Base-by-base conservation (phyloP, 2,113 vertebrate species). In the Callipepla californica region DNA sequence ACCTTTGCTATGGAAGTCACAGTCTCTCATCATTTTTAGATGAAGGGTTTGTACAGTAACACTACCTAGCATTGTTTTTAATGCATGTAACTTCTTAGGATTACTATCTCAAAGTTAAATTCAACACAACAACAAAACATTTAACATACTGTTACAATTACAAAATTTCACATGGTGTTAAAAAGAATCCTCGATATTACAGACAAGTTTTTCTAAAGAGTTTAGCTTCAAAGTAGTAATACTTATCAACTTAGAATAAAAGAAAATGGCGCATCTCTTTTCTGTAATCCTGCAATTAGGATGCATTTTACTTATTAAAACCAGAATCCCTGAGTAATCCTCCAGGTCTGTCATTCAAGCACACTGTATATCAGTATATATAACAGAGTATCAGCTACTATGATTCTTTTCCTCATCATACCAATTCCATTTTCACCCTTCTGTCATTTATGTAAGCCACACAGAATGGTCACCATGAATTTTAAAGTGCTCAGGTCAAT, bases 361-460 rank as follows among this genome's bases (percentile, higher is more conserved):
- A 68, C 45, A 47, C 57, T 32, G 11, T 42, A 53, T 50, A 53
- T 36, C 36, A 36, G 36, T 36, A 36, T 36, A 36, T 36, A 36
- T 36, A 36, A 36, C 36, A 91, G 67, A 84, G 90, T 79, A 85
- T 0, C 0, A 85, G 81, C 66, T 93, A 93, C 90, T 78, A 94
- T 70, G 87, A 86, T 88, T 85, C 85, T 92, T 92, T 88, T 16
- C 26, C 66, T 62, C 77, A 90, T 90, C 90, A 92, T 87, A 85
- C 72, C 96, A 96, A 96, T 97, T 97, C 81, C 88, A 87, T 92
- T 96, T 96, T 94, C 88, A 96, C 74, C 93, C 53, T 58, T 44
- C 7, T 95, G 85, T 86, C 96, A 97, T 92, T 97, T 96, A 76
- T 53, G 83, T 84, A 93, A 87, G 81, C 19, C 72, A 48, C 28